Percentiles rank a stretch among this genome's conserved stretches.
phyloP scores from a whole-genome alignment of 2,888 invertebrate species.

The Cheilosia pagana region DNA sequence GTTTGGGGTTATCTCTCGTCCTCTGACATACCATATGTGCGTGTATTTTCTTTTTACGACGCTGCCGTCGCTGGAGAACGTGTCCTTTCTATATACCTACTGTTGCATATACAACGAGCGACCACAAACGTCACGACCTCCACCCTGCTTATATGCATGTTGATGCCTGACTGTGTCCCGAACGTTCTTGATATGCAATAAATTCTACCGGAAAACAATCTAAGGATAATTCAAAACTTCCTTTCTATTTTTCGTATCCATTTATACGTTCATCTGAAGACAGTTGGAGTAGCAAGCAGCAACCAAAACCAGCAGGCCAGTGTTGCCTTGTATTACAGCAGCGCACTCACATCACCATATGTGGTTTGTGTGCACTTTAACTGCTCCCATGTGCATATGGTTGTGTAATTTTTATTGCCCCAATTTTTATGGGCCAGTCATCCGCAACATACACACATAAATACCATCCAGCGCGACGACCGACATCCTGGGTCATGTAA shows the following conservation, averaged over 20 bases:
- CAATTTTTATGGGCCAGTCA: slow-evolving; percentile 46
- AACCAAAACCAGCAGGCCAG: slow-evolving; percentile 13
- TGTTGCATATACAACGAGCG: neutral
- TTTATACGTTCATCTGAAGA: slow-evolving; percentile 20
- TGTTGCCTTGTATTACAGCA: neutral
- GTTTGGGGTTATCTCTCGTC: neutral
- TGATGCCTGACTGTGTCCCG: slow-evolving; percentile 3
- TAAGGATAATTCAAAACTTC: slow-evolving; percentile 40
- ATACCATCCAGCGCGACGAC: slow-evolving; percentile 1
- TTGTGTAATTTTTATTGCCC: slow-evolving; percentile 52
- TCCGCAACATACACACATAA: slow-evolving; percentile 24
- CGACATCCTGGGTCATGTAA: slow-evolving; percentile 28
- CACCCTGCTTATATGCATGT: neutral
- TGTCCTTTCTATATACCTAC: neutral
- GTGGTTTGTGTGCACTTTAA: slow-evolving; percentile 47
- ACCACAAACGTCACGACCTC: slow-evolving; percentile 18
- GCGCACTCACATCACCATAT: slow-evolving; percentile 13
- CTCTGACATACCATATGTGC: neutral
- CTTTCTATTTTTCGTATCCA: neutral
- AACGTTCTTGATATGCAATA: slow-evolving; percentile 43
- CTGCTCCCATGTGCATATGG: slow-evolving; percentile 39
- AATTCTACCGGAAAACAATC: slow-evolving; percentile 43
- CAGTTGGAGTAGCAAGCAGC: slow-evolving; percentile 5
- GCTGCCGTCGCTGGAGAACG: neutral
- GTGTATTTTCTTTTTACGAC: slow-evolving; percentile 1